These are phyloP conservation scores for Myotis planiceps DNA, from an alignment of 2,797 vertebrate species.

Conservation along the genomic window DNA sequence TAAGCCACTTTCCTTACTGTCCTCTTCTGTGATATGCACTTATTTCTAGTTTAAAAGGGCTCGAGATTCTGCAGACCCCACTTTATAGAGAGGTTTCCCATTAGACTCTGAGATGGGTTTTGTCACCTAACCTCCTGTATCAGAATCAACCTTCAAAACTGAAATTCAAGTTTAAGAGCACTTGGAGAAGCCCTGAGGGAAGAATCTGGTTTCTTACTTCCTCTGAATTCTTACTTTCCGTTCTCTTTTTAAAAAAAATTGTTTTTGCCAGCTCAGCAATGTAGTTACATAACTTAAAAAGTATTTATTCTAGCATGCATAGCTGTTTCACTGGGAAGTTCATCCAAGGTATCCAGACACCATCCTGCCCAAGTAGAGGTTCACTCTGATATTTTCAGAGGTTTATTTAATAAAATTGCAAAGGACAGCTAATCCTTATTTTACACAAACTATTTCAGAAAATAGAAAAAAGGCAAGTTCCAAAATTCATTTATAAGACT, in stretches of 20 bases:
- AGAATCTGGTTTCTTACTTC: background rate
- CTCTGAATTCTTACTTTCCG: background rate
- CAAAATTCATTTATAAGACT: background rate
- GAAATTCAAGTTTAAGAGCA: background rate
- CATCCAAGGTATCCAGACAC: background rate
- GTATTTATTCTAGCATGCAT: background rate
- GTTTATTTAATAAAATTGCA: constrained; percentile 28
- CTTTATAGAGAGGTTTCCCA: background rate
- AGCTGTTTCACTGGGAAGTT: background rate
- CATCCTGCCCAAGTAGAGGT: background rate
- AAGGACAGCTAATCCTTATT: background rate
- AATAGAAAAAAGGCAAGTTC: background rate
- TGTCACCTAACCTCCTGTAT: background rate
- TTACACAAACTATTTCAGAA: background rate
- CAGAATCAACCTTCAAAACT: background rate
- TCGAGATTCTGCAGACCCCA: background rate
- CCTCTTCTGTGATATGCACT: background rate
- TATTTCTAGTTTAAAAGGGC: background rate
- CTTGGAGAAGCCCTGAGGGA: background rate
- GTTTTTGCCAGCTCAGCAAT: constrained; percentile 1
- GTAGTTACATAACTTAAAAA: constrained; percentile 37
- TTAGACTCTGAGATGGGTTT: background rate
- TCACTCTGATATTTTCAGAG: constrained; percentile 27
- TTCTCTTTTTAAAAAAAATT: background rate
- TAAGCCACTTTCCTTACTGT: background rate